Conservation (phyloP, 2,113 vertebrate species). For the Tor tambroides region DNA sequence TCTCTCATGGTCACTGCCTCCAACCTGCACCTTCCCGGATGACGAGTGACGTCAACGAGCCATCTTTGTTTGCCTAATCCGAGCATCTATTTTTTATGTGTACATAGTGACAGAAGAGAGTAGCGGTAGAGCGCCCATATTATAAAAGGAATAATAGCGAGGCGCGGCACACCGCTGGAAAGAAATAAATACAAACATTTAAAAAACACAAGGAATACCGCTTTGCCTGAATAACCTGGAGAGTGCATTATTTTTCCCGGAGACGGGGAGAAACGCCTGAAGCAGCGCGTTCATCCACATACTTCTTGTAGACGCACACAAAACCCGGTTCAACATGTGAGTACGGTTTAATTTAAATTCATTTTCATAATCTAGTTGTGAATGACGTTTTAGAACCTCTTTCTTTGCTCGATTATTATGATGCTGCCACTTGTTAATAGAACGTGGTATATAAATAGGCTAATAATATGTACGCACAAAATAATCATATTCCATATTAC, state of each 20-base stretch:
- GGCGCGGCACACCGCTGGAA: slow-evolving; percentile 56
- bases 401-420: not conserved
- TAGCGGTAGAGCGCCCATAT: slow-evolving; percentile 50
- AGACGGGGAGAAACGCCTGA: slow-evolving; percentile 52
- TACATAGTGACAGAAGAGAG: slow-evolving; percentile 67
- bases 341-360: slow-evolving; percentile 22
- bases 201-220: not conserved
- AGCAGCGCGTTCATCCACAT: slow-evolving; percentile 44
- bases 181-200: not conserved
- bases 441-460: not conserved
- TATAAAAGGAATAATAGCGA: slow-evolving; percentile 57
- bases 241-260: slow-evolving; percentile 44
- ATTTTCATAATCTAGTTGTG: not conserved
- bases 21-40: slow-evolving; percentile 72
- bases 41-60: slow-evolving; percentile 79
- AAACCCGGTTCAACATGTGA: slow-evolving; percentile 56
- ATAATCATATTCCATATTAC: not conserved
- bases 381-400: not conserved
- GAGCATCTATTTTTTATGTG: slow-evolving; percentile 71
- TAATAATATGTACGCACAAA: not conserved
- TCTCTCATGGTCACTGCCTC: slow-evolving; percentile 64
- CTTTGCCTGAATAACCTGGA: slow-evolving; percentile 41
- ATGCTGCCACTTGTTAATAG: not conserved
- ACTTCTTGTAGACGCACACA: slow-evolving; percentile 33
- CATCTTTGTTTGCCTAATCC: slow-evolving; percentile 76